Percentiles rank a stretch among this genome's conserved stretches.
Evolutionary conservation across 1,140 invertebrate genomes (phyloP).

Genomic region (Limonius californicus): DNA sequence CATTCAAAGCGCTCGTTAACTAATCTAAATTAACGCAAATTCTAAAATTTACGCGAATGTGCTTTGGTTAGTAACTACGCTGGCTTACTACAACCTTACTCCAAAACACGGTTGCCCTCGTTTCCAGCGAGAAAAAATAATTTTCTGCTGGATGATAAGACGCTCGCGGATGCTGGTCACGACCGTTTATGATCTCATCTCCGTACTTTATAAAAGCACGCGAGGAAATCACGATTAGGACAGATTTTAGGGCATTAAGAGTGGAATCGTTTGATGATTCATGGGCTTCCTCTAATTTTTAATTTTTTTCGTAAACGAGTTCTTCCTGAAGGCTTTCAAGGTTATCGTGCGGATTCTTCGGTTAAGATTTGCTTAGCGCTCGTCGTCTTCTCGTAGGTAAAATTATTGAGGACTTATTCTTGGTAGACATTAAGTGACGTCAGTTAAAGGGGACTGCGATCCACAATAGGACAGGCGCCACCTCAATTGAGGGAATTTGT

Average conservation of each 20-base stretch:
- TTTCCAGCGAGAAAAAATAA: neutral
- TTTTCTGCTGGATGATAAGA: neutral
- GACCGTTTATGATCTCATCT: conserved; percentile 16
- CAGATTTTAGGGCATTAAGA: conserved; percentile 4
- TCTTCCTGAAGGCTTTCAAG: neutral
- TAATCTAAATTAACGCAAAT: conserved; percentile 27
- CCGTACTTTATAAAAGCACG: neutral
- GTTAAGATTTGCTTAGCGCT: neutral
- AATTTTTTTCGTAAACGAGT: neutral
- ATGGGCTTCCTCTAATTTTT: neutral
- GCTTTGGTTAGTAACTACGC: conserved; percentile 5
- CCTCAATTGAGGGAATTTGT: conserved; percentile 41
- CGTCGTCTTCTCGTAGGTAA: neutral
- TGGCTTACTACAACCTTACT: conserved; percentile 1
- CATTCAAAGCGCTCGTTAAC: conserved; percentile 9
- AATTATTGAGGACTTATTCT: neutral
- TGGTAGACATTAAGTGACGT: conserved; percentile 30
- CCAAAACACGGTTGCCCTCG: neutral
- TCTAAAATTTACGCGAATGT: conserved; percentile 24
- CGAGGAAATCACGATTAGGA: conserved; percentile 13
- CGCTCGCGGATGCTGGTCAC: conserved; percentile 5
- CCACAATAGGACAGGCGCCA: conserved; percentile 43
- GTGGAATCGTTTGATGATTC: conserved; percentile 7
- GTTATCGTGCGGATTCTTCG: neutral
- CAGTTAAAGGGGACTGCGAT: conserved; percentile 32